phyloP scores from a whole-genome alignment of 2,888 invertebrate genomes.

The Sthenelais limicola region DNA sequence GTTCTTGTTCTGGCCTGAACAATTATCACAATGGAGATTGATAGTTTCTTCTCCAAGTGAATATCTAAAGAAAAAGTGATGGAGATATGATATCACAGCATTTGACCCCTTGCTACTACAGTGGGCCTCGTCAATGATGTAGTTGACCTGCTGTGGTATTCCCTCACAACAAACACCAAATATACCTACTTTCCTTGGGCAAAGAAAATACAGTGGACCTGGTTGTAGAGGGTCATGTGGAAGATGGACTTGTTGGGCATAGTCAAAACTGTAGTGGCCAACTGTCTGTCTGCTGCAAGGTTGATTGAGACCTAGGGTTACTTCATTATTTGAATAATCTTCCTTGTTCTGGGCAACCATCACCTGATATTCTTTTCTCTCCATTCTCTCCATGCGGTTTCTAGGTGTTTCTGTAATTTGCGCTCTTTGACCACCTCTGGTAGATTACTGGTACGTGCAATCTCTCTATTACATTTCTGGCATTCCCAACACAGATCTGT shows the following conservation, averaged over 20 bases:
- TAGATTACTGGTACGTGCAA: no score
- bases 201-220: slow-evolving; percentile 9
- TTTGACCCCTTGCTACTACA: slow-evolving; percentile 10
- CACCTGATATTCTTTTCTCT: no score
- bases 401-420: no score
- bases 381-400: no score
- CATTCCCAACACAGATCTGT: no score
- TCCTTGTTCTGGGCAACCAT: no score
- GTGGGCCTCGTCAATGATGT: slow-evolving; percentile 1
- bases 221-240: background rate
- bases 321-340: no score
- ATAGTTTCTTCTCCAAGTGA: slow-evolving; percentile 5
- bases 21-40: slow-evolving; percentile 17
- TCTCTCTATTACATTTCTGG: no score
- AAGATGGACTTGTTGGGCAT: slow-evolving; percentile 9
- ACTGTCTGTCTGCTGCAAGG: background rate
- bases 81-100: slow-evolving; percentile 3
- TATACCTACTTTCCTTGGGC: background rate
- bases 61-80: background rate
- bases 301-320: background rate
- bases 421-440: no score
- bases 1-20: slow-evolving; percentile 6
- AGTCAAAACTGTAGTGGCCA: slow-evolving; percentile 11
- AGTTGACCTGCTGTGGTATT: slow-evolving; percentile 6
- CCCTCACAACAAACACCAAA: slow-evolving; percentile 20